Percentiles rank a stretch among this genome's conserved stretches.
Evolutionary conservation across 2,797 vertebrate genomes (phyloP).

Genomic region (Alauda arvensis): DNA sequence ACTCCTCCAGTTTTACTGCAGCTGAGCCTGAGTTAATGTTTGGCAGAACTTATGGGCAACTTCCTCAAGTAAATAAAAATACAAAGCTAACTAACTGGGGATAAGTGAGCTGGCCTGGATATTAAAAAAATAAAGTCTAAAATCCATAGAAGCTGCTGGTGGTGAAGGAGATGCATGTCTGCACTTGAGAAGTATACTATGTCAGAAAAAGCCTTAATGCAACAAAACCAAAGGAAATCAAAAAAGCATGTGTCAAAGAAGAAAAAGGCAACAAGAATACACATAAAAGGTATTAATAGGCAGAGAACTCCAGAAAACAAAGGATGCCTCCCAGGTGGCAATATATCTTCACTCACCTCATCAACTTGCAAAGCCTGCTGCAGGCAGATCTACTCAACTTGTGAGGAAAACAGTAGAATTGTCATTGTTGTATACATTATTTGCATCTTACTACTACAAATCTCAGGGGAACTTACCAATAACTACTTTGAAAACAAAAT

Average conservation of each 20-base stretch:
- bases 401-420: background rate
- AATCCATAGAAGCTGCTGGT: background rate
- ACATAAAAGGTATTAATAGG: background rate
- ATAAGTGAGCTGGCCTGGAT: background rate
- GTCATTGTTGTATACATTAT: background rate
- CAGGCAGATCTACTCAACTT: background rate
- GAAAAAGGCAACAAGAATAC: background rate
- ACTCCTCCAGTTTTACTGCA: background rate
- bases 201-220: background rate
- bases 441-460: background rate
- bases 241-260: background rate
- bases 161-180: background rate
- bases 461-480: background rate
- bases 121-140: background rate
- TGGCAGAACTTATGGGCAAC: background rate
- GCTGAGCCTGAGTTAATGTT: background rate
- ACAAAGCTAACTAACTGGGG: background rate
- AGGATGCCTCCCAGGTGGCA: background rate
- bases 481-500: background rate
- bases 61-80: background rate
- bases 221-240: background rate
- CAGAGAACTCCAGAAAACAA: background rate
- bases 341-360: background rate
- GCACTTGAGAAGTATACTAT: background rate
- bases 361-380: background rate